Evolutionary conservation across 2,797 vertebrate genomes (phyloP), one percentile per base, ranked within the genome.

Genomic region (Thunnus albacares): DNA sequence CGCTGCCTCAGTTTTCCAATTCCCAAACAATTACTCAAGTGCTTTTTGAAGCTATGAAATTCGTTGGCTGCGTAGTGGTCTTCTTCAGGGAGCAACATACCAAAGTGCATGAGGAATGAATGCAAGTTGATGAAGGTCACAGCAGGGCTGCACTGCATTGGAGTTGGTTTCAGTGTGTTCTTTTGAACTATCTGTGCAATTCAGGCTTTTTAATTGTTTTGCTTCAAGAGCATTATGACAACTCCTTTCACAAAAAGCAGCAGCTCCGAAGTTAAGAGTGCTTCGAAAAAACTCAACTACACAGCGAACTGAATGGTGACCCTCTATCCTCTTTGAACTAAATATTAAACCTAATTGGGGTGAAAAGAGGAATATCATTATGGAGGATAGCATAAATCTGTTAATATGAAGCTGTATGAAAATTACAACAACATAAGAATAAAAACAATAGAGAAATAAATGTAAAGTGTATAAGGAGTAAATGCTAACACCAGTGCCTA

Each of bases 1-100:
- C 63, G 47, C 33, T 26, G 66, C 26, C 65, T 80, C n/a, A 0
- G 30, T 72, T 35, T 70, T 84, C 68, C 73, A 60, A 52, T 77
- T 75, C 65, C 65, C 77, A 75, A 81, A 84, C 63, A 87, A 83
- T 77, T 62, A 77, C 77, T 86, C 63, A 55, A 87, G 76, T 71
- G 78, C 67, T 59, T 79, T 86, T 88, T 74, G 55, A 83, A 69
- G 74, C 67, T 24, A 43, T 74, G 76, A 71, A 80, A 81, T 78
- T 56, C 49, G 58, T 75, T 57, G 62, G 68, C 47, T 2, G 45
- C 10, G 2, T 49, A 51, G 30, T 73, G 77, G 71, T 79, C 81
- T 76, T 81, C 72, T 77, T 82, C 22, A 56, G 51, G 80, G 68
- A 66, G 71, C 30, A 51, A 43, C 41, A 33, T 65, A 75, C 71